Base-by-base conservation (phyloP, 2,113 vertebrate species). In the Malurus cyaneus region DNA sequence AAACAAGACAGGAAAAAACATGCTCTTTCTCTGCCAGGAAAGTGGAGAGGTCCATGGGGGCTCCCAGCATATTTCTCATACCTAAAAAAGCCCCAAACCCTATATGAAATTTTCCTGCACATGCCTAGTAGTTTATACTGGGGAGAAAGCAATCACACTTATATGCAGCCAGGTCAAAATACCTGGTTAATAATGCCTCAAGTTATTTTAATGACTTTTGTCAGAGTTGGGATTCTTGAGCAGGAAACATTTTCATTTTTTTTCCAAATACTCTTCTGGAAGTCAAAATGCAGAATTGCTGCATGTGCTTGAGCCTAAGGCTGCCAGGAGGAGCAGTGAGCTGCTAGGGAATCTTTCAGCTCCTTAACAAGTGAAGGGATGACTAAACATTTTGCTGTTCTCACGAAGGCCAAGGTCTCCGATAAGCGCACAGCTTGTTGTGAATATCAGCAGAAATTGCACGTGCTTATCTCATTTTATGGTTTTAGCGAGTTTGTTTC, bases 371-470 rank as follows among this genome's bases (percentile, higher is more conserved):
- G 44, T 8, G 59, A 87, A 57, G 44, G 34, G 31, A 85, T 62
- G 80, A 86, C 69, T 88, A 78, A 94, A 92, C 61, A 81, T 81
- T 93, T 73, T 86, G 52, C 72, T 64, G n/a, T 66, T 93, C 77
- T 67, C 49, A n/a, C 3, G 42, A 67, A 92, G 86, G 67, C 80
- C 91, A 92, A 92, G 88, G 91, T 91, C 84, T 91, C 66, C 0
- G 42, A 87, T 89, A 91, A 96, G 91, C 53, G 78, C 56, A 60
- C 2, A 1, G 61, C 29, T 90, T 47, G 50, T 28, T 88, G 71
- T n/a, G 83, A 83, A 23, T 64, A 89, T 64, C 89, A 76, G 77
- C 78, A 65, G 83, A 62, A 87, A 69, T 36, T 87, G 73, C 86
- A 69, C 2, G 2, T 82, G 81, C 61, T 94, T 89, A 82, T 92